Evolutionary conservation across 2,113 vertebrate species (phyloP).

Genomic region (Sylvietta virens): DNA sequence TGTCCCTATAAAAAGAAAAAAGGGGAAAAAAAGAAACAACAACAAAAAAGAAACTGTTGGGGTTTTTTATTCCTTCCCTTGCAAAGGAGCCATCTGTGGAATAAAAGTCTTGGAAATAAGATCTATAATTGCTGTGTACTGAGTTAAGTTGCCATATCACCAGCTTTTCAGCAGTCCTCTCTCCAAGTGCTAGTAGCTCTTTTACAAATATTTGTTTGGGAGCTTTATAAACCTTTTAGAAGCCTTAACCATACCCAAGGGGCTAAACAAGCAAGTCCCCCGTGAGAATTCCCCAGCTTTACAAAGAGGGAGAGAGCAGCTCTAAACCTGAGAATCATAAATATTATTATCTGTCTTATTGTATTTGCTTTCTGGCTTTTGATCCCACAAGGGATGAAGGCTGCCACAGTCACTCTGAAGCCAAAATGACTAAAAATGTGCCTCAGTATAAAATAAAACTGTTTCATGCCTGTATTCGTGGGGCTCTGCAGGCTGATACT

Average conservation of each 20-base stretch:
- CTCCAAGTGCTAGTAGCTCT: background rate
- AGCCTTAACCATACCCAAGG: background rate
- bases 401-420: background rate
- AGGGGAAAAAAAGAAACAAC: accelerated
- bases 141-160: background rate
- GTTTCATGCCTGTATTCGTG: background rate
- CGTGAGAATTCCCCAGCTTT: background rate
- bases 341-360: background rate
- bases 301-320: background rate
- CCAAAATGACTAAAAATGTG: background rate
- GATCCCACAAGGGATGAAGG: background rate
- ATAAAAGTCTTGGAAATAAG: background rate
- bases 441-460: background rate
- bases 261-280: background rate
- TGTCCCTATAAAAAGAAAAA: too few relatives aligned
- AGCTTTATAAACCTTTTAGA: background rate
- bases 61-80: background rate
- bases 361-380: background rate
- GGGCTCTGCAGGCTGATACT: background rate
- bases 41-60: accelerated
- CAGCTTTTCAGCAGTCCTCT: background rate
- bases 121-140: background rate
- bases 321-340: background rate
- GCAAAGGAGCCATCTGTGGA: background rate
- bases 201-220: background rate